Base-by-base conservation (phyloP, 2,797 vertebrate genomes). In the Sebastiscus tertius region DNA sequence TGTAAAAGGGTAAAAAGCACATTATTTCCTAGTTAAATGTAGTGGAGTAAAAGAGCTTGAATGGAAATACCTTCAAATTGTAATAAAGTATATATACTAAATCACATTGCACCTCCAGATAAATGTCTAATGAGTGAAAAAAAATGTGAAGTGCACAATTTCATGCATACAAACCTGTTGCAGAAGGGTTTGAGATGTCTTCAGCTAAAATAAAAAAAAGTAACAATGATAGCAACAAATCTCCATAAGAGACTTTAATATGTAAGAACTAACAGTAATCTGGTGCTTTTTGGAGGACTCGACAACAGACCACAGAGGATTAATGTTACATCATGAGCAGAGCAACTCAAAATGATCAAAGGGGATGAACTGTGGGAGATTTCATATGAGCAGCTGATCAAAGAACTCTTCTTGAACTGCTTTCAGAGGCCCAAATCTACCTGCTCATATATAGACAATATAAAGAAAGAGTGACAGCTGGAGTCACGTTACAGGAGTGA, bases 391-490 rank as follows among this genome's bases (percentile, higher is more conserved):
- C 11, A 4, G 22, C 42, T 46, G 8, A 56, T 55, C 49, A 26
- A 27, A 58, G 29, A 67, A 60, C 11, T 12, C 54, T 6, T 36
- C 39, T 46, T 33, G 8, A 24, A 22, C 11, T 18, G 13, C 27
- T 27, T 22, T 62, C 54, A 16, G 29, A 62, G 27, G 26, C 39
- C 46, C 24, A 26, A 62, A 86, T 77, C 72, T 68, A 87, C 79
- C 89, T 87, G 84, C 72, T 75, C 54, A 9, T 39, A 18, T 4
- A 33, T 60, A 63, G 56, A 49, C 74, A 8, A 18, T 29, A 63
- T 20, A 56, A 75, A 65, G 58, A 42, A 76, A 65, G 58, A 42
- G 85, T 14, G 74, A 90, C 92, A 93, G 92, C 91, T 93, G 93
- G 73, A 73, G 70, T 72, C 77, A 29, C 68, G 80, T 89, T 65